Evolutionary conservation across 2,113 vertebrate species (phyloP).

Genomic region (Ivindomyrus marchei): DNA sequence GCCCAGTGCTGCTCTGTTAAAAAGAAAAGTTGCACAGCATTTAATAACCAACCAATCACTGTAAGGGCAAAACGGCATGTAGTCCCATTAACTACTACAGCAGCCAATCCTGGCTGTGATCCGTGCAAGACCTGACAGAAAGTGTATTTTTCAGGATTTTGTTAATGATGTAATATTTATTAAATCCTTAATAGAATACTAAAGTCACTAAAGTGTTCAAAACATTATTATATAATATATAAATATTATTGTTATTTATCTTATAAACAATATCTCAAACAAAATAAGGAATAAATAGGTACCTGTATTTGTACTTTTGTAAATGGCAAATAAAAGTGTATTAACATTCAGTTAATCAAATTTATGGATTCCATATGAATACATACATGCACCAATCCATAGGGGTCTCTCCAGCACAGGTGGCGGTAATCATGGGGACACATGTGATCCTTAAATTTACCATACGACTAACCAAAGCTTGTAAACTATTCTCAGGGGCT

Average conservation of each 20-base stretch:
- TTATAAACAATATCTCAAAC: not conserved
- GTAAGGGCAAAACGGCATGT: not conserved
- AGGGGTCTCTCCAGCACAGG: not conserved
- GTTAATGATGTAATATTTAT: not conserved
- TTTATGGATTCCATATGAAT: not conserved
- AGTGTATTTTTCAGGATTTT: not conserved
- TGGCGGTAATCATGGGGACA: not conserved
- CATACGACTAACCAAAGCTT: not conserved
- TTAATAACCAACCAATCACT: not conserved
- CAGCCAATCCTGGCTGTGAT: not conserved
- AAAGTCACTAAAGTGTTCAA: not conserved
- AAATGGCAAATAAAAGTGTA: not conserved
- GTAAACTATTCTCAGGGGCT: not conserved
- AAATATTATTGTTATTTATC: not conserved
- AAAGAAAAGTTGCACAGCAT: conserved; percentile 27
- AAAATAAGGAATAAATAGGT: not conserved
- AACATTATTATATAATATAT: not conserved
- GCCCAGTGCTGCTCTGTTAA: conserved; percentile 41
- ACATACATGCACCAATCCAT: not conserved
- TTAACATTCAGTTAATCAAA: not conserved
- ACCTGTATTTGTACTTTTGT: not conserved
- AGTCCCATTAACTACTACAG: not conserved
- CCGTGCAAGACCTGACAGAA: not conserved
- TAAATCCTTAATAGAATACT: not conserved
- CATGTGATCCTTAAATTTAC: not conserved